Conservation (phyloP, 1,140 invertebrate species). For the Lasioglossum albipes region DNA sequence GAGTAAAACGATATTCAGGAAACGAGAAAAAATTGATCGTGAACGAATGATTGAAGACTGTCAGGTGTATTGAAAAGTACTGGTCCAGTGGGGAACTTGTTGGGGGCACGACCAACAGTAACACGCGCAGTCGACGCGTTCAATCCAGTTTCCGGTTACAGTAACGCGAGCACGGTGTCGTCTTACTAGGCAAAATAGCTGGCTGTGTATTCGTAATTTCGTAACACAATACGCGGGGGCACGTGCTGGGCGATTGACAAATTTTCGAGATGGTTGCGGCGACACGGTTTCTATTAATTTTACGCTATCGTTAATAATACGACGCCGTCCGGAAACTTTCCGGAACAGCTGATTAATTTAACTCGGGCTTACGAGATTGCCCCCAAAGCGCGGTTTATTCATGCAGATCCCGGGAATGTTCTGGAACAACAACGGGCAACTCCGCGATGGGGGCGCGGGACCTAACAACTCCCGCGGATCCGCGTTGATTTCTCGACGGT, state of each 20-base stretch:
- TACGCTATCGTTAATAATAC: constrained; percentile 21
- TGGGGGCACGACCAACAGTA: neutral
- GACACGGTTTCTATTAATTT: constrained; percentile 31
- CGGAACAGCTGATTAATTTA: constrained; percentile 37
- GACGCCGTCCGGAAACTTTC: constrained; percentile 16
- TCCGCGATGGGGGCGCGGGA: neutral
- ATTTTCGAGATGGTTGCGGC: neutral
- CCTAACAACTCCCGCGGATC: constrained; percentile 45
- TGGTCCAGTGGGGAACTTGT: neutral
- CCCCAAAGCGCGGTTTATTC: constrained; percentile 15
- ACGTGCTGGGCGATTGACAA: constrained; percentile 6
- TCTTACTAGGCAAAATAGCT: constrained; percentile 32
- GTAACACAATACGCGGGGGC: constrained; percentile 6
- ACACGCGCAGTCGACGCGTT: constrained; percentile 2
- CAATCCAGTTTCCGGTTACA: constrained; percentile 23
- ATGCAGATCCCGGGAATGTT: constrained; percentile 15
- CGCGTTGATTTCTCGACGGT: constrained; percentile 46
- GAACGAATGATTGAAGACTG: too few species aligned
- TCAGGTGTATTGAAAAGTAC: neutral
- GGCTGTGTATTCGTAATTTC: constrained; percentile 29
- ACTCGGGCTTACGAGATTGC: constrained; percentile 31
- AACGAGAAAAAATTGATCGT: too few species aligned
- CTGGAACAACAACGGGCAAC: neutral
- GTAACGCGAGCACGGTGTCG: constrained; percentile 16
- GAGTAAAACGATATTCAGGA: too few species aligned